Base-by-base conservation (phyloP, 2,113 vertebrate species). In the Corvus cornix region DNA sequence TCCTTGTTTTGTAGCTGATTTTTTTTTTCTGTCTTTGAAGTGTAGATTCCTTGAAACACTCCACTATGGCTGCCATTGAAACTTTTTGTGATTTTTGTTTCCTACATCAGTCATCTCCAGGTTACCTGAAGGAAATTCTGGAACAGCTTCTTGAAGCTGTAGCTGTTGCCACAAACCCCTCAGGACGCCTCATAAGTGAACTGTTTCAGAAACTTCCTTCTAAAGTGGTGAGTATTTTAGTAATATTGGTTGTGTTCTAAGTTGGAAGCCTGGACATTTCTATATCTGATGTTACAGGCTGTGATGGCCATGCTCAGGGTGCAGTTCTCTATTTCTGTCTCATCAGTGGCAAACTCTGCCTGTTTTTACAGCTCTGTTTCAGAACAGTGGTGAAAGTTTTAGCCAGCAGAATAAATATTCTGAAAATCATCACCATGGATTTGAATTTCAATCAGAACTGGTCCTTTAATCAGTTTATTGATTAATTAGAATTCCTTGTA, bases 171-270 rank as follows among this genome's bases (percentile, higher is more conserved):
- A 98, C 98, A 60, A 99, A 99, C 95, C 99, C 99, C 28, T 98
- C 98, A 35, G 99, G 99, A 69, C 99, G 95, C 48, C 98, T 99
- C 56, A 98, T 99, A 95, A 99, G 99, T 70, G 99, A 99, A 90
- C 98, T 99, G 64, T 99, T 99, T 97, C 99, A 99, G 98, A 99
- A 99, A 87, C 98, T 99, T 95, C 99, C 99, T 89, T 99, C 99
- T 84, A 99, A 99, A 99, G 98, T 99, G 98, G 99, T 99, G 97
- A 78, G 95, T 97, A 31, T 91, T 94, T 30, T 31, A 48, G 6
- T 67, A 62, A 73, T 79, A 69, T 16, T 21, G 26, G 7, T 73
- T 84, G 15, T 41, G 48, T 89, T 83, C 37, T 22, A 6, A 35
- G 63, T 4, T 91, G 78, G 52, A 55, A 66, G 41, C 33, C 6